Evolutionary conservation across 1,140 invertebrate genomes (phyloP).

Genomic region (Calephelis virginiensis): DNA sequence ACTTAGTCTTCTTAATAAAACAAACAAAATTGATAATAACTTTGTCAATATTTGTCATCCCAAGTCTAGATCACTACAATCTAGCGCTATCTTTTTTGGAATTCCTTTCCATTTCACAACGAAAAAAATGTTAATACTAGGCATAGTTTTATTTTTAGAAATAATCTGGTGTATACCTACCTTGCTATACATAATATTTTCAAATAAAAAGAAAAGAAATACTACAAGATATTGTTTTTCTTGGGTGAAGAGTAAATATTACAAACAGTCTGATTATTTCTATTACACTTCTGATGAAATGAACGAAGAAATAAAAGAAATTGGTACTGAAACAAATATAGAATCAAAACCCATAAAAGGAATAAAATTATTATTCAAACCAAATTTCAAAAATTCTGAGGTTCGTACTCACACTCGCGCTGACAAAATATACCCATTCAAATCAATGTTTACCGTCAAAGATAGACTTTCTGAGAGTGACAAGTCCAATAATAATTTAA

Average conservation of each 20-base stretch:
- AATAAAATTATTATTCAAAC: conserved; percentile 4
- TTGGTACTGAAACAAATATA: background rate
- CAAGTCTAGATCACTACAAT: background rate
- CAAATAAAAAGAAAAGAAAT: conserved; percentile 25
- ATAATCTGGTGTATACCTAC: conserved; percentile 59
- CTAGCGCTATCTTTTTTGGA: background rate
- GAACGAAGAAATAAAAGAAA: background rate
- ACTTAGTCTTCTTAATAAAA: conserved; percentile 48
- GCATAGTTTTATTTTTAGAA: conserved; percentile 53
- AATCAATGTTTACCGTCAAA: background rate
- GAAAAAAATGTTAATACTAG: conserved; percentile 49
- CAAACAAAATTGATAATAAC: conserved; percentile 30
- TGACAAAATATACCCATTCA: background rate
- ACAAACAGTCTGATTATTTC: background rate
- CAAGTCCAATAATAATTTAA: background rate
- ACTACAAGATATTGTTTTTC: conserved; percentile 15
- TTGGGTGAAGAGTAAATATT: conserved; percentile 24
- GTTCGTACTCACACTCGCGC: background rate
- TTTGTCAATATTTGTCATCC: conserved; percentile 25
- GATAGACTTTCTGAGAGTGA: background rate
- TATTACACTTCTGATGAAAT: background rate
- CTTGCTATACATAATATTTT: conserved; percentile 30
- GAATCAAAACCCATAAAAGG: background rate
- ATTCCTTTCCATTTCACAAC: conserved; percentile 32
- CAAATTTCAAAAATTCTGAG: background rate